Base-by-base conservation (phyloP, 2,888 invertebrate species). In the Coenonympha arcania region DNA sequence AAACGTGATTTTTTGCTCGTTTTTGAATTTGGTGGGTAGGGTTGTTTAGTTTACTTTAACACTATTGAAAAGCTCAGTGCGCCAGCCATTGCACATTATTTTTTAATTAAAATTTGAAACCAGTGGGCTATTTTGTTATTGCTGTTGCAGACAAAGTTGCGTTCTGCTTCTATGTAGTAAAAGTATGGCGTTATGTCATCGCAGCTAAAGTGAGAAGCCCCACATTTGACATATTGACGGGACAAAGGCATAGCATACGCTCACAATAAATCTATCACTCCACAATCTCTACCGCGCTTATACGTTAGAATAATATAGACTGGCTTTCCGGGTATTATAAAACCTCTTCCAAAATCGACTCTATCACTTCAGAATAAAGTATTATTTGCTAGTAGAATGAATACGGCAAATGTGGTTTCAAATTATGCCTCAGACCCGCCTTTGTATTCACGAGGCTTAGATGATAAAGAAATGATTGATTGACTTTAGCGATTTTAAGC, bases 201-300 rank as follows among this genome's bases (percentile, higher is more conserved):
- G 62, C 64, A 54, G 58, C 61, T 58, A 66, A 70, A 71, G 69
- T 67, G 64, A 68, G 69, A 63, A 66, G 67, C 58, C 64, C 66
- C 68, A 66, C 61, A 62, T 67, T 69, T 80, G 83, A 80, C 81
- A 79, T 79, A 84, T 84, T 84, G 84, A 83, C 83, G 73, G 81
- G 72, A 85, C 84, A 85, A 83, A 84, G 83, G 76, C 75, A 76
- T 69, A 62, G 66, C 70, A 59, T 67, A 62, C 70, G 69, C 61
- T 62, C 58, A 74, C 72, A 69, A 81, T 81, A 79, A 78, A 81
- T 83, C 68, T 79, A 69, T 69, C 73, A 69, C 66, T 67, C 66
- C 70, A 57, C 52, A 49, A 54, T 57, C 51, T 55, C 48, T 33
- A 52, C 34, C 53, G 45, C 36, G 37, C 26, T 24, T 33, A 24